phyloP scores from a whole-genome alignment of 2,888 invertebrate species.

The Notodonta ziczac region DNA sequence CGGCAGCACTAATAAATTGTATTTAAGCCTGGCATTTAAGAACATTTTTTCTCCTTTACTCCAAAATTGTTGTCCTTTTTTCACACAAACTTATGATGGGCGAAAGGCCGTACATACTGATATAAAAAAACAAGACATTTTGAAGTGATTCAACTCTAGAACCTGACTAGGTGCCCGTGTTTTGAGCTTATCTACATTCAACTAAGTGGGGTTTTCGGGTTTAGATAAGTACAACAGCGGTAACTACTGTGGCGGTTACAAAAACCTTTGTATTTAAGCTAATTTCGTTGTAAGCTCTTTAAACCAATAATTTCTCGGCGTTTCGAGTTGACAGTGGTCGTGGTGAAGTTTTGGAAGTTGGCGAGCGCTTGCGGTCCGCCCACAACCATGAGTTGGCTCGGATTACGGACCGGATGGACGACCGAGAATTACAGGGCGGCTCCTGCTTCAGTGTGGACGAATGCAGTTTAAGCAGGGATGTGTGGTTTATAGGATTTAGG shows the following conservation, averaged over 20 bases:
- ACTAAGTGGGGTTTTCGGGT: constrained; percentile 34
- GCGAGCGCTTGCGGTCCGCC: constrained; percentile 60
- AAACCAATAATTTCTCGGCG: constrained; percentile 49
- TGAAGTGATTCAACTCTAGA: constrained; percentile 21
- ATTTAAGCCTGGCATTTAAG: background rate
- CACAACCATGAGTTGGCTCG: constrained; percentile 50
- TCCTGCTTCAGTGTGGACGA: no score
- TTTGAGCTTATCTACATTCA: constrained; percentile 42
- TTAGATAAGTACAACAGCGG: constrained; percentile 25
- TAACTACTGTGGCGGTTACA: constrained; percentile 23
- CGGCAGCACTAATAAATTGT: background rate
- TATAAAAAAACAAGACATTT: constrained; percentile 28
- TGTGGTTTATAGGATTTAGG: no score
- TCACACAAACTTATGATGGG: background rate
- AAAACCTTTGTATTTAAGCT: constrained; percentile 41
- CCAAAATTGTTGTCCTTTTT: background rate
- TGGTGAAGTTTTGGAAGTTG: constrained; percentile 51
- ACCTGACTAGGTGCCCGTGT: constrained; percentile 24
- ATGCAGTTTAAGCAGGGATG: no score
- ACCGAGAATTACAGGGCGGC: background rate
- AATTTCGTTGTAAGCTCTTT: constrained; percentile 43
- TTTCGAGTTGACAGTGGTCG: constrained; percentile 53
- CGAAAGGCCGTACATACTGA: background rate
- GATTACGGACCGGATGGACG: constrained; percentile 46
- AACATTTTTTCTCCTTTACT: background rate